Base-by-base conservation (phyloP, 2,888 invertebrate genomes). In the Dysmachus trigonus region DNA sequence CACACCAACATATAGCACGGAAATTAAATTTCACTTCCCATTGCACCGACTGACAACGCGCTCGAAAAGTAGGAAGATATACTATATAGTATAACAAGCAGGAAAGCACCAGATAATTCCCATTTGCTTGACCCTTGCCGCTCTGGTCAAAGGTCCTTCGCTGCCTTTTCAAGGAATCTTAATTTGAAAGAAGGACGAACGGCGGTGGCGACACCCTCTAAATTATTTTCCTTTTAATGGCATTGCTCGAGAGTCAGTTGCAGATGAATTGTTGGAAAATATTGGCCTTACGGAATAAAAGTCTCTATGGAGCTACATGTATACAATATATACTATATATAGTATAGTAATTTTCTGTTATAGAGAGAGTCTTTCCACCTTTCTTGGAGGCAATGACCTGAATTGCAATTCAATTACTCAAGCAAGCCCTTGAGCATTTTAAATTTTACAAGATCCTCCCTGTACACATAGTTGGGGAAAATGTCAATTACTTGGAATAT, bases 11-110 rank as follows among this genome's bases (percentile, higher is more conserved):
- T 51, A 30, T 51, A 30, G 30, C 47, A 77, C 18, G 77, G 77
- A 77, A 77, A 77, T 77, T 77, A 77, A 77, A 77, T 77, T 77
- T 77, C 77, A 77, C 47, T 77, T 47, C 41, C 77, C 74, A 35
- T 47, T 77, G 27, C 30, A 10, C 35, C 33, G 33, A n/a, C 18
- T n/a, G n/a, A n/a, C n/a, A n/a, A n/a, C 77, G 18, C 30, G 15
- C 22, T 73, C 33, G 15, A 15, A 73, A 6, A 31, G 31, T 0
- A 41, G 15, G 38, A 7, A 15, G 13, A 13, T 41, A 41, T 15
- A 41, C 38, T 15, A 41, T n/a, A n/a, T 4, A 18, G 27, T 30
- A 15, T 30, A 74, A 4, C n/a, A 35, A n/a, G 31, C 35, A 35
- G n/a, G n/a, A 18, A 5, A 74, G 35, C 33, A 47, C 10, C 6